Base-by-base conservation (phyloP, 2,113 vertebrate species). In the Ptychochromis oligacanthus region DNA sequence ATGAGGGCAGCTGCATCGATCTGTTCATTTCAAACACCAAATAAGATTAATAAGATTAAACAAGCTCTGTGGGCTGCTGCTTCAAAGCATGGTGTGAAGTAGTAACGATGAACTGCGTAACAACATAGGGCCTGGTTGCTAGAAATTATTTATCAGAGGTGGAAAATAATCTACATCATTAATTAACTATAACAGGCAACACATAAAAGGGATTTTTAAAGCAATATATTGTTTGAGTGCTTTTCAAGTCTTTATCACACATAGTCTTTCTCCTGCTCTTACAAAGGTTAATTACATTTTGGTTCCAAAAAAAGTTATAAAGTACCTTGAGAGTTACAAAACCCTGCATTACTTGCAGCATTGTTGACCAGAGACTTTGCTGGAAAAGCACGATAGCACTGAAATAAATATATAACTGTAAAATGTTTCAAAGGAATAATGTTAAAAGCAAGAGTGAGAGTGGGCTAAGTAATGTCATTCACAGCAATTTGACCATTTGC, bases 1-100 rank as follows among this genome's bases (percentile, higher is more conserved):
- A 61, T 55, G 78, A 91, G 86, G 90, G 83, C 72, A 70, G 87
- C 58, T 36, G 46, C 64, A 93, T 92, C 61, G 84, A 94, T 91
- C 65, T 38, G 74, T 82, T 89, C 80, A 82, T 87, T 87, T 89
- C 82, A 84, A 91, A 92, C 74, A 92, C 43, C 67, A 85, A 88
- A 93, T 82, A 82, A 80, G 84, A 91, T 81, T 79, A 86, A 82
- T 84, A 34, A 22, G 87, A 88, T 91, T 88, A 85, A 90, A 89
- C 60, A 43, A 84, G 81, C 82, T 85, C 62, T 38, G 43, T 24
- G 60, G 60, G 43, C 70, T 65, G 4, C 57, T 36, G 78, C 70
- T 88, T 90, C 82, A 88, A 84, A 91, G 76, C 18, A 4, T 36
- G 12, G 67, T 79, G 77, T 46, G 55, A 81, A 75, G 40, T 24